Evolutionary conservation across 2,888 invertebrate genomes (phyloP).

Genomic region (Ophion ellenae): DNA sequence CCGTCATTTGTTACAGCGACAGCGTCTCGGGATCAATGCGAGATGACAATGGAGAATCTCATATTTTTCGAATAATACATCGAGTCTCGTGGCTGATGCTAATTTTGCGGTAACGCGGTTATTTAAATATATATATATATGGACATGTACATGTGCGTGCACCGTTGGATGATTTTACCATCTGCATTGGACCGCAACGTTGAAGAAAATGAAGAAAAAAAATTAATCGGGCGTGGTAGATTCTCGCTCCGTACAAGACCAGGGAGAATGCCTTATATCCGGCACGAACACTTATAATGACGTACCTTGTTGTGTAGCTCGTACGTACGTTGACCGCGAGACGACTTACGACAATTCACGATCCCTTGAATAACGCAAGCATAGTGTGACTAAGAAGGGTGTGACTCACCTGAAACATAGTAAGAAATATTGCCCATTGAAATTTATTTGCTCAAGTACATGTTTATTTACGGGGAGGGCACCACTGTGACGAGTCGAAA

Average conservation of each 20-base stretch:
- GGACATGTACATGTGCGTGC: background rate
- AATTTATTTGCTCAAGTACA: background rate
- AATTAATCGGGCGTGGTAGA: slow-evolving; percentile 55
- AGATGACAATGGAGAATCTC: slow-evolving; percentile 70
- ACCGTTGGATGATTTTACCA: slow-evolving; percentile 44
- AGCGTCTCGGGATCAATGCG: slow-evolving; percentile 62
- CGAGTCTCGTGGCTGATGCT: slow-evolving; percentile 46
- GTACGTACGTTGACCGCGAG: background rate
- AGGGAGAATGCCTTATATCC: slow-evolving; percentile 38
- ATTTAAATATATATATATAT: background rate
- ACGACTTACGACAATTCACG: slow-evolving; percentile 14
- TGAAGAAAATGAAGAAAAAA: slow-evolving; percentile 35
- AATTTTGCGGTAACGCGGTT: slow-evolving; percentile 56
- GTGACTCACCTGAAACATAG: slow-evolving; percentile 72
- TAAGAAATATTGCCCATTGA: slow-evolving; percentile 41
- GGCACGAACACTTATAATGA: slow-evolving; percentile 55
- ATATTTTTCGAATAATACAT: slow-evolving; percentile 60
- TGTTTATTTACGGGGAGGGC: background rate
- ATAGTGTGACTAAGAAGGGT: slow-evolving; percentile 6
- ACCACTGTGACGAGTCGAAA: background rate
- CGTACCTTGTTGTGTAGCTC: slow-evolving; percentile 40
- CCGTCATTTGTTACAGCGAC: slow-evolving; percentile 74
- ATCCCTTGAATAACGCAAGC: background rate
- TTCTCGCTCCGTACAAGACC: slow-evolving; percentile 42
- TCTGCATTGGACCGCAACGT: slow-evolving; percentile 44